phyloP scores from a whole-genome alignment of 2,888 invertebrate genomes.

The Apamea sordens region DNA sequence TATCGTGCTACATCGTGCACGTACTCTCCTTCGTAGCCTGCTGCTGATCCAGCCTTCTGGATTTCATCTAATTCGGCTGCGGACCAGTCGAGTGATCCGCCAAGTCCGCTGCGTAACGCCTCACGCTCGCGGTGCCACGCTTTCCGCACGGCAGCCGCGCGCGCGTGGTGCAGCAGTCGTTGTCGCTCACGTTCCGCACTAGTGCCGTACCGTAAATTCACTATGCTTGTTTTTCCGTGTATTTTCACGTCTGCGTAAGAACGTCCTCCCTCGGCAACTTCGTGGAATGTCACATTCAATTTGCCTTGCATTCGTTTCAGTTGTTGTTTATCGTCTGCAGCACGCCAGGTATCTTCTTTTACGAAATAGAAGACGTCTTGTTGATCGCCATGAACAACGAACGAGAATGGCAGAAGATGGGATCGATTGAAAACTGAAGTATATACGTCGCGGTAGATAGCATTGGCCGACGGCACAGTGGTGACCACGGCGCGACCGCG shows the following conservation, averaged over 20 bases:
- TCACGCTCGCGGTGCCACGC: conserved; percentile 98
- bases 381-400: conserved; percentile 96
- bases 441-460: conserved; percentile 97
- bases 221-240: conserved; percentile 96
- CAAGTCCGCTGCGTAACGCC: conserved; percentile 93
- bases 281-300: conserved; percentile 97
- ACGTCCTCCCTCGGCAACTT: conserved; percentile 94
- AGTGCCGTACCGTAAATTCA: conserved; percentile 98
- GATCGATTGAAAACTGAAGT: conserved; percentile 98
- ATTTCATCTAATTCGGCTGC: conserved; percentile 97
- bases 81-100: conserved; percentile 96
- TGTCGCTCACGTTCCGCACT: conserved; percentile 97
- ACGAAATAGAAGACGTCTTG: conserved; percentile 98
- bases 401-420: conserved; percentile 95
- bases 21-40: conserved; percentile 97
- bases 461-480: conserved; percentile 96
- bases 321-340: conserved; percentile 96
- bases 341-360: conserved; percentile 97
- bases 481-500: conserved; percentile 95
- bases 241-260: conserved; percentile 97
- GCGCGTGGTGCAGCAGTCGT: conserved; percentile 97
- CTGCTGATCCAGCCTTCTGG: conserved; percentile 94
- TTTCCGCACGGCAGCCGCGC: conserved; percentile 95
- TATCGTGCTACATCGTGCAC: conserved; percentile 97
- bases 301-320: conserved; percentile 97